phyloP scores from a whole-genome alignment of 2,888 invertebrate genomes.

The Diarsia mendica region DNA sequence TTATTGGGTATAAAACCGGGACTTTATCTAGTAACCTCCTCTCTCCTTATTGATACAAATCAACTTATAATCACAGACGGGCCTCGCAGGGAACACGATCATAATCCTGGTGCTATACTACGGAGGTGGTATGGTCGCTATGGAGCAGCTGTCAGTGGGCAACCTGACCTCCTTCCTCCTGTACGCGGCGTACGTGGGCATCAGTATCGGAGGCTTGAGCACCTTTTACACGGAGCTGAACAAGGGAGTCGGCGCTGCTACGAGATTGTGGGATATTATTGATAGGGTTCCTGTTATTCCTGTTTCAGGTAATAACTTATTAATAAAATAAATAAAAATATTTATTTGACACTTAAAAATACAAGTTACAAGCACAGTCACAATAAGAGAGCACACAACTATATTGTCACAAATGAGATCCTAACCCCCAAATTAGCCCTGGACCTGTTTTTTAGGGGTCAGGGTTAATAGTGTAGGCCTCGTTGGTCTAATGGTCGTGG shows the following conservation, averaged over 20 bases:
- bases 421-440: no score
- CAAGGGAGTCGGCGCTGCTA: slow-evolving; percentile 97
- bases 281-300: slow-evolving; percentile 95
- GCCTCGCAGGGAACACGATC: slow-evolving; percentile 96
- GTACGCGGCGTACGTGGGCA: slow-evolving; percentile 98
- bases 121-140: slow-evolving; percentile 96
- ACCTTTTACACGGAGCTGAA: slow-evolving; percentile 98
- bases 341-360: no score
- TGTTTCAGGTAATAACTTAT: slow-evolving; percentile 89
- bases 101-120: slow-evolving; percentile 97
- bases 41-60: slow-evolving; percentile 14
- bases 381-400: no score
- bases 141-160: slow-evolving; percentile 94
- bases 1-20: not conserved
- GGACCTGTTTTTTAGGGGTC: no score
- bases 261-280: slow-evolving; percentile 96
- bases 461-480: no score
- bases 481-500: no score
- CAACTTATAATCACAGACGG: slow-evolving; percentile 90
- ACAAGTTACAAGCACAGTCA: no score
- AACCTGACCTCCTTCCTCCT: slow-evolving; percentile 97
- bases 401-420: no score
- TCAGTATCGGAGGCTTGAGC: slow-evolving; percentile 97
- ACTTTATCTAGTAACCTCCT: not conserved
- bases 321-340: no score